Percentiles rank a stretch among this genome's conserved stretches.
phyloP scores from a whole-genome alignment of 2,888 invertebrate species.

The Antheraea yamamai region DNA sequence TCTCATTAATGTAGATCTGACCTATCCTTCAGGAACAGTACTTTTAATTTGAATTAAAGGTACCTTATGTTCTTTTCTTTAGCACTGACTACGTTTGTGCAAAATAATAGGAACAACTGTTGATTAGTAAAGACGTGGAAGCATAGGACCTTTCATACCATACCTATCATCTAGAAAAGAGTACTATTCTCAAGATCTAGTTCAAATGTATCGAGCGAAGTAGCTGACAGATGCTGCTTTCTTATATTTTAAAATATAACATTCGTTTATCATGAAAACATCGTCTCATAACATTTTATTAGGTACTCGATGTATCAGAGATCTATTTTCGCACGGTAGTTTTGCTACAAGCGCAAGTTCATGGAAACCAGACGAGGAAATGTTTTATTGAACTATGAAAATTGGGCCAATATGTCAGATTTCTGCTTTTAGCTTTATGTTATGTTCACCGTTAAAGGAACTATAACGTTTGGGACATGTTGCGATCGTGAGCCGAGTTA shows the following conservation, averaged over 20 bases:
- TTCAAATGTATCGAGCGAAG: too few species aligned
- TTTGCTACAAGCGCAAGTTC: conserved; percentile 66
- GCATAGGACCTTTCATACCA: too few species aligned
- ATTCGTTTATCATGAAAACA: conserved; percentile 1
- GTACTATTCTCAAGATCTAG: too few species aligned
- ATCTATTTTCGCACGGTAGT: conserved; percentile 54
- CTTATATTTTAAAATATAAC: neutral
- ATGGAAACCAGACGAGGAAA: conserved; percentile 70
- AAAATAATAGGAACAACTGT: too few species aligned
- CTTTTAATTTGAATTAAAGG: too few species aligned
- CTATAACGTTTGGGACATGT: conserved; percentile 36
- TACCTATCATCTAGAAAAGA: too few species aligned
- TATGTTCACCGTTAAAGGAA: conserved; percentile 27
- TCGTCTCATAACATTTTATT: conserved; percentile 33
- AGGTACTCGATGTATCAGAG: conserved; percentile 48
- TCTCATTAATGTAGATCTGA: too few species aligned
- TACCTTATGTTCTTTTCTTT: too few species aligned
- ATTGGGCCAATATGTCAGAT: conserved; percentile 62
- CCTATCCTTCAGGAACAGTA: too few species aligned
- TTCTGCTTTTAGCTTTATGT: conserved; percentile 27
- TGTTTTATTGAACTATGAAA: conserved; percentile 65
- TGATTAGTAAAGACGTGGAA: too few species aligned
- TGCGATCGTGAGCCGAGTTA: conserved; percentile 33
- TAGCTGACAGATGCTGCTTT: too few species aligned
- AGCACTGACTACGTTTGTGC: too few species aligned